Evolutionary conservation across 2,888 invertebrate genomes (phyloP), one percentile per base, ranked within the genome.

Genomic region (Chironomus tentans): DNA sequence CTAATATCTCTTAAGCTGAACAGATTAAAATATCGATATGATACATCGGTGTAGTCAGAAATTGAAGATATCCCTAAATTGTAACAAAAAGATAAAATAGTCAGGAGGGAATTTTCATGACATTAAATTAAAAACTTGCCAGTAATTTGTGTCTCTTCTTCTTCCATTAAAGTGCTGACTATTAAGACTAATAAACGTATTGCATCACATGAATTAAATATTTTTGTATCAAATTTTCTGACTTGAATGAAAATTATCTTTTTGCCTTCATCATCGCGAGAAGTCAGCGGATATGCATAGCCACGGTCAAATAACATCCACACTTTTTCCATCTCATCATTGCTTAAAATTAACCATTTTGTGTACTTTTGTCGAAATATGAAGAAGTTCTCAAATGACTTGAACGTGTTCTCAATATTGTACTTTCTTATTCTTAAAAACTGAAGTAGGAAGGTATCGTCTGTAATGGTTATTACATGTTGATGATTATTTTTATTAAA

Each of bases 141-240:
- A 38, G 74, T 48, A 68, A 74, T 74, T 62, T 74, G 74, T 12
- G 74, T 74, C 21, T 74, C 74, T 65, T 65, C 74, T 68, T 65
- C 65, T 48, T 74, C 74, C 47, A 74, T 68, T 10, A 74, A 38
- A 2, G 68, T 24, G 2, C 24, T 21, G 2, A 68, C 74, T 2
- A 74, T 68, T 22, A 74, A 7, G 12, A 38, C 47, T 18, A 74
- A 13, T 22, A 74, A 48, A 13, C 74, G 68, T 13, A 74, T 46
- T 3, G 74, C 74, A 38, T 74, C 74, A 22, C 13, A 13, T n/a
- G 74, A 74, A 12, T 5, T 74, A 18, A 74, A 74, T 13, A 24
- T 48, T 15, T 46, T 68, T 12, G 68, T 48, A 24, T 74, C 74
- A 24, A 74, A 74, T 74, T 24, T 46, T 22, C n/a, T 47, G 4